Evolutionary conservation across 2,113 vertebrate genomes (phyloP).

Genomic region (Cololabis saira): DNA sequence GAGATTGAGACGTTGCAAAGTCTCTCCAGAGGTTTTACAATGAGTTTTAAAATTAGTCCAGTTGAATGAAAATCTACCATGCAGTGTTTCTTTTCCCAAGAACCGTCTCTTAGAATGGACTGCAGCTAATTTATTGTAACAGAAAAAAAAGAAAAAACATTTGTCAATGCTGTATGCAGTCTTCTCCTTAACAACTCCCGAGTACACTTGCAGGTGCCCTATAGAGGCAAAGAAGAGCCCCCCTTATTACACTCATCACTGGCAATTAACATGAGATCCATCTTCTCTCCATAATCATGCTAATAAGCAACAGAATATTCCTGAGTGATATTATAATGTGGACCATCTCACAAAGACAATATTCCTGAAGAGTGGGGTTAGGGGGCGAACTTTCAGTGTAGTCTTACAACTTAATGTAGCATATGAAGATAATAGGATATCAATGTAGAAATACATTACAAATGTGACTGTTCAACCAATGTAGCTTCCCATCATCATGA

Average conservation of each 20-base stretch:
- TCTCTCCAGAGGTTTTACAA: conserved; percentile 20
- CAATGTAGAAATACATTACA: no score
- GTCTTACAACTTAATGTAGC: no score
- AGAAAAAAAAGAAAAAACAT: conserved; percentile 6
- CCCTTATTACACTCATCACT: conserved; percentile 51
- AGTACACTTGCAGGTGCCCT: conserved; percentile 45
- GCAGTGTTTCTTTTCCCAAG: conserved; percentile 6
- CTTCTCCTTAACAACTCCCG: conserved; percentile 24
- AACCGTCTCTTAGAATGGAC: neutral
- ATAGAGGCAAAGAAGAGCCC: conserved; percentile 37
- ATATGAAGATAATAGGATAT: no score
- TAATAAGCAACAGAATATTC: conserved; percentile 64
- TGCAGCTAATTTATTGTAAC: conserved; percentile 4
- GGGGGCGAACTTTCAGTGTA: neutral
- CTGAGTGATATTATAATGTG: conserved; percentile 51
- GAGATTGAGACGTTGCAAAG: conserved; percentile 10
- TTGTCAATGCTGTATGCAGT: conserved; percentile 26
- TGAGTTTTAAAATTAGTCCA: conserved; percentile 7
- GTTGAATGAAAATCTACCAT: conserved; percentile 14
- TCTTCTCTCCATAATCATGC: conserved; percentile 49
- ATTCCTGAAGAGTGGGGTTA: no score
- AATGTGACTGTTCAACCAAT: no score
- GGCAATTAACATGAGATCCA: conserved; percentile 63
- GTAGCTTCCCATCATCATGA: no score
- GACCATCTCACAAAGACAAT: neutral